Conservation (phyloP, 1,140 invertebrate species). For the Forficula auricularia region DNA sequence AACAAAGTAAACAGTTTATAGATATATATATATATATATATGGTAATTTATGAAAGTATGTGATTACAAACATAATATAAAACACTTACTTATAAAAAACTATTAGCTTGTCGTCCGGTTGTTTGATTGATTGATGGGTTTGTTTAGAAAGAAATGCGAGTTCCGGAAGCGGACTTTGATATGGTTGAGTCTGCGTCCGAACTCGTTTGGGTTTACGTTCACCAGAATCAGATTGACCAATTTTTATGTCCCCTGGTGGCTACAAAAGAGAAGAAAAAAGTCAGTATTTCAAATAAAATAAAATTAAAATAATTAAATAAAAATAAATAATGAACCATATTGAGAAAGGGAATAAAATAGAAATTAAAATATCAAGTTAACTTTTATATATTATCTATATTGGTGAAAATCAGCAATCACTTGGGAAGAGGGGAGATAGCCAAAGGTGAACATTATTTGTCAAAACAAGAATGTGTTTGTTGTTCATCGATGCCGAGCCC, state of each 20-base stretch:
- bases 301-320: background rate
- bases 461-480: too few species aligned
- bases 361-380: too few species aligned
- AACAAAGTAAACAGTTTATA: too few species aligned
- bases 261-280: background rate
- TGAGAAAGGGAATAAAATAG: too few species aligned
- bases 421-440: too few species aligned
- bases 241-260: background rate
- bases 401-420: too few species aligned
- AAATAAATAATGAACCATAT: too few species aligned
- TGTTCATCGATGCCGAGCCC: too few species aligned
- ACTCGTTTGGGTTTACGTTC: slow-evolving; percentile 35
- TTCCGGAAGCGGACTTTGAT: slow-evolving; percentile 63
- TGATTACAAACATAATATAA: slow-evolving; percentile 1
- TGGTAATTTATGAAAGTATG: too few species aligned
- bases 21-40: too few species aligned
- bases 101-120: slow-evolving; percentile 63
- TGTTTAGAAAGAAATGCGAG: slow-evolving; percentile 52
- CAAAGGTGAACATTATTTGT: too few species aligned
- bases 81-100: slow-evolving; percentile 58
- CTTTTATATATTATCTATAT: too few species aligned
- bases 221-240: slow-evolving; percentile 18
- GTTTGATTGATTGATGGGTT: slow-evolving; percentile 39
- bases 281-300: background rate
- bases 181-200: slow-evolving; percentile 50